Evolutionary conservation across 2,797 vertebrate species (phyloP).

Genomic region (Synaphobranchus kaupii): DNA sequence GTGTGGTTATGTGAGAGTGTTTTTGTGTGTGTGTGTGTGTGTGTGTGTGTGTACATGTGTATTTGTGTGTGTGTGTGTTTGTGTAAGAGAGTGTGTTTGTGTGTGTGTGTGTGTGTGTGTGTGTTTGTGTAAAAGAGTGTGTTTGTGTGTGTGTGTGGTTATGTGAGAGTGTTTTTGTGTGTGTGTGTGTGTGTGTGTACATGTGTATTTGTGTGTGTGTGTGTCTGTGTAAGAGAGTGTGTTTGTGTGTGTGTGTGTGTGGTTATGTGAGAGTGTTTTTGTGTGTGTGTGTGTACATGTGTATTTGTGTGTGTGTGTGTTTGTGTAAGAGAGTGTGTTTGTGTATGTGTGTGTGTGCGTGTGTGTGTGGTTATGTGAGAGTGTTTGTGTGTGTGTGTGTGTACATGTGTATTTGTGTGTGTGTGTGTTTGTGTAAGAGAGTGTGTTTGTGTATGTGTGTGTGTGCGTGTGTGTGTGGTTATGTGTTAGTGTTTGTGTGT

Average conservation of each 20-base stretch:
- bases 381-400: too few relatives aligned
- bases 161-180: not conserved
- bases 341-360: slow-evolving; percentile 14
- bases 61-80: too few relatives aligned
- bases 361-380: too few relatives aligned
- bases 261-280: too few relatives aligned
- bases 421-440: slow-evolving; percentile 26
- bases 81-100: not conserved
- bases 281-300: too few relatives aligned
- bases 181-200: slow-evolving; percentile 21
- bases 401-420: slow-evolving; percentile 30
- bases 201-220: slow-evolving; percentile 10
- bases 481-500: too few relatives aligned
- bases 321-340: slow-evolving; percentile 20
- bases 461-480: not conserved
- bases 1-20: slow-evolving; percentile 19
- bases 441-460: slow-evolving; percentile 19
- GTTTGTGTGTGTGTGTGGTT: not conserved
- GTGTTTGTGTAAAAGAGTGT: slow-evolving; percentile 15
- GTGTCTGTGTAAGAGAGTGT: slow-evolving; percentile 14
- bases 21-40: slow-evolving; percentile 21
- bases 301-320: slow-evolving; percentile 30
- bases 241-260: slow-evolving; percentile 22
- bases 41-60: too few relatives aligned
- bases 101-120: not conserved